These are phyloP conservation scores for Hirudinaria manillensis DNA, from an alignment of 2,888 invertebrate species.

Conservation along the genomic window DNA sequence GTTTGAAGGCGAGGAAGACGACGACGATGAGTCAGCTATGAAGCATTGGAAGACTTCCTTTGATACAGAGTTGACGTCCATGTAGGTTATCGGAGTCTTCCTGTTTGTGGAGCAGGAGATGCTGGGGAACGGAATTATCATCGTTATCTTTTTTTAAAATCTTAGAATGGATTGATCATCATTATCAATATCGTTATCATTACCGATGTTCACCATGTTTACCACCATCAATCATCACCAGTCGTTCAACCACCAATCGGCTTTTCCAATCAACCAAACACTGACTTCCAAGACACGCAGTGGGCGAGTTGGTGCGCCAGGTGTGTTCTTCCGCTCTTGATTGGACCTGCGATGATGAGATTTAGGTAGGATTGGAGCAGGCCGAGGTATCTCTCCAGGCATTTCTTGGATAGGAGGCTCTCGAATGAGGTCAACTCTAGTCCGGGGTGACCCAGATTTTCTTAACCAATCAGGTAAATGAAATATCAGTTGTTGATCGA, in stretches of 20 bases:
- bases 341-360: constrained; percentile 89
- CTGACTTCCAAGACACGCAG: constrained; percentile 65
- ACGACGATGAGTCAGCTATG: background rate
- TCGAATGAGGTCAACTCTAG: constrained; percentile 18
- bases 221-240: too few relatives aligned
- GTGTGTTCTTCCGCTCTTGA: constrained; percentile 93
- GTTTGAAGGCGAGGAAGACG: background rate
- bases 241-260: background rate
- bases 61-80: background rate
- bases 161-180: too few relatives aligned
- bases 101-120: background rate
- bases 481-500: too few relatives aligned
- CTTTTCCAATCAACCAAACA: background rate
- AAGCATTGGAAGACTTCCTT: background rate
- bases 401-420: constrained; percentile 17
- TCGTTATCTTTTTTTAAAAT: too few relatives aligned
- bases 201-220: too few relatives aligned
- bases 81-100: background rate
- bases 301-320: constrained; percentile 88
- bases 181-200: too few relatives aligned
- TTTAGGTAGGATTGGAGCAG: constrained; percentile 83
- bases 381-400: constrained; percentile 60
- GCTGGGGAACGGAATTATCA: background rate
- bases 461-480: too few relatives aligned
- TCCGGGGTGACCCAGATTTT: background rate